phyloP scores from a whole-genome alignment of 2,797 vertebrate species.

The Neosalanx taihuensis region DNA sequence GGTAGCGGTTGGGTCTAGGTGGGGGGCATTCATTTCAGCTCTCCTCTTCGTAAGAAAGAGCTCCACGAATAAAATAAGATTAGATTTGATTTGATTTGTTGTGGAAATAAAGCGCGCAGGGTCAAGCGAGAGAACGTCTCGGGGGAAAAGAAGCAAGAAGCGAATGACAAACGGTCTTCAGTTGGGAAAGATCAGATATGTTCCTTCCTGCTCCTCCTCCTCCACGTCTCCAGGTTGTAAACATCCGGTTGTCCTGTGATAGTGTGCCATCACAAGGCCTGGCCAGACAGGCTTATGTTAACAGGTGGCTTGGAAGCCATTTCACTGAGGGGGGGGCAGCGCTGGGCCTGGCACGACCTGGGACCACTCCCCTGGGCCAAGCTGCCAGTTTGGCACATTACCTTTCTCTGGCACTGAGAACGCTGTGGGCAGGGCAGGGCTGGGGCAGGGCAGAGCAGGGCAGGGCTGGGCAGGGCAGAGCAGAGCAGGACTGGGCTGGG shows the following conservation, averaged over 20 bases:
- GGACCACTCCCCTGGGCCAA: not conserved
- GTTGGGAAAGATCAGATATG: not conserved
- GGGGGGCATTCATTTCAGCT: too few relatives aligned
- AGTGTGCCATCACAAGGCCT: conserved; percentile 24
- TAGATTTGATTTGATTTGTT: too few relatives aligned
- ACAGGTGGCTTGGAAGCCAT: conserved; percentile 29
- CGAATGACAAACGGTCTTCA: conserved; percentile 1
- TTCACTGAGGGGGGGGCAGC: conserved; percentile 4
- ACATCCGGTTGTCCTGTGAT: conserved; percentile 29
- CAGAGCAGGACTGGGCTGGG: not conserved
- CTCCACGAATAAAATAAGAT: too few relatives aligned
- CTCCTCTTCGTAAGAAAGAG: too few relatives aligned
- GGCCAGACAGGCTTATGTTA: conserved; percentile 26
- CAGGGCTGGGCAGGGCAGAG: not conserved
- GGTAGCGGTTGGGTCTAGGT: too few relatives aligned
- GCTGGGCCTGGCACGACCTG: not conserved
- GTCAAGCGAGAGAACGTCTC: not conserved
- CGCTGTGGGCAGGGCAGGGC: not conserved
- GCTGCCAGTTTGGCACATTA: not conserved
- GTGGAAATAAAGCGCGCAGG: conserved; percentile 32
- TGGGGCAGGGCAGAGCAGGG: not conserved
- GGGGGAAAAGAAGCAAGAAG: not conserved
- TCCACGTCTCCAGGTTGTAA: conserved; percentile 15
- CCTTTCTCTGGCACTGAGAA: conserved; percentile 10
- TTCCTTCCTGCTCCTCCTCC: not conserved